Conservation (phyloP, 2,888 invertebrate genomes). For the Chydorus sphaericus region DNA sequence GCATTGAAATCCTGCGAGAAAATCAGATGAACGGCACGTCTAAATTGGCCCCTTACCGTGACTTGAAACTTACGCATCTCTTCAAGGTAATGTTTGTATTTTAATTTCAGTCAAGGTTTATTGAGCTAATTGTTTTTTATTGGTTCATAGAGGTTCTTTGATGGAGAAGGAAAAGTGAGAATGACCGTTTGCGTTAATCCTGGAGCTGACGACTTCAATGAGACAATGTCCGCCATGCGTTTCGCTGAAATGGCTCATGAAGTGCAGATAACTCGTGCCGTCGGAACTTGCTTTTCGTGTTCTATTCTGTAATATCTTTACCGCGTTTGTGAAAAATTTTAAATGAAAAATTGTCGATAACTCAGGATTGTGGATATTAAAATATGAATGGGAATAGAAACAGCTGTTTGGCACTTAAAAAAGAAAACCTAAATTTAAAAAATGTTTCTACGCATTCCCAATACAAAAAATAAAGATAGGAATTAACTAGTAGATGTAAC, state of each 20-base stretch:
- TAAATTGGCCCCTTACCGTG: conserved; percentile 85
- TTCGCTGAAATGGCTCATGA: conserved; percentile 96
- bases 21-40: conserved; percentile 54
- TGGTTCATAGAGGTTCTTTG: conserved; percentile 62
- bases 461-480: no score
- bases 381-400: no score
- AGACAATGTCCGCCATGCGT: conserved; percentile 88
- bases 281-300: no score
- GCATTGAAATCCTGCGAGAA: conserved; percentile 78
- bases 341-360: no score
- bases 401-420: no score
- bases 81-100: conserved; percentile 59
- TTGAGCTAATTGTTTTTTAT: not conserved
- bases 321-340: no score
- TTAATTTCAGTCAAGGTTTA: no score
- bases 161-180: conserved; percentile 85
- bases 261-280: conserved; percentile 63
- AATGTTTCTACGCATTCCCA: no score
- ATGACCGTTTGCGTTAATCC: conserved; percentile 98
- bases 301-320: no score
- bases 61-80: conserved; percentile 82
- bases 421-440: no score
- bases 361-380: no score
- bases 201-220: conserved; percentile 79
- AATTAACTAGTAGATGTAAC: no score